Base-by-base conservation (phyloP, 2,797 vertebrate genomes). In the Anabacerthia variegaticeps region DNA sequence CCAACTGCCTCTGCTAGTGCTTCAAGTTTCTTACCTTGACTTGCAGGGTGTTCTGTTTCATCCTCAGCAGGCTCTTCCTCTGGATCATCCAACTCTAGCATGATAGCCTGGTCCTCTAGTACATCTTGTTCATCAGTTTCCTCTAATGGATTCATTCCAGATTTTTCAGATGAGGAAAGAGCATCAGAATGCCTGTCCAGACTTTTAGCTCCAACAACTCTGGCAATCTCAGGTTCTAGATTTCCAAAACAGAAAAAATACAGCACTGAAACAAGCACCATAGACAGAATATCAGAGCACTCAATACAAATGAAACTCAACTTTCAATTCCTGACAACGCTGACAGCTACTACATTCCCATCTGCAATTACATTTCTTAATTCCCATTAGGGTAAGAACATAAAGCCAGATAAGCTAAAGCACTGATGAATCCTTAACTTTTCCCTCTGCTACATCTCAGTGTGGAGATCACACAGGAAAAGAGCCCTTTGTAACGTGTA, bases 21-120 rank as follows among this genome's bases (percentile, higher is more conserved):
- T 66, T 66, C 39, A 56, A 12, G 9, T 34, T 36, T 36, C 88
- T 92, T 85, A 97, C 97, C 96, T 73, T 46, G 16, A 27, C 49
- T 89, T 24, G 66, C 56, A 66, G 46, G 9, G 2, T 71, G 56
- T 43, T 96, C 92, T 72, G 24, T 51, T 75, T 95, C 93, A 49
- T 73, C 67, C 37, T 94, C 93, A 79, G 30, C 13, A 71, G 55
- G 7, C 9, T 75, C 54, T n/a, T 91, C 73, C 34, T 75, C 24
- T 1, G 4, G 16, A 62, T 4, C 21, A 52, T 62, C 13, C 8
- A 43, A 15, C 8, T 90, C 67, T 10, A 77, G 5, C 3, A 3
- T 1, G 4, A 63, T 7, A 55, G 68, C 43, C 44, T 72, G 34
- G 28, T 69, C 68, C 19, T 78, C 23, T 3, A 43, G 30, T 7